phyloP scores from a whole-genome alignment of 2,888 invertebrate genomes.

The Stenichneumon culpator region DNA sequence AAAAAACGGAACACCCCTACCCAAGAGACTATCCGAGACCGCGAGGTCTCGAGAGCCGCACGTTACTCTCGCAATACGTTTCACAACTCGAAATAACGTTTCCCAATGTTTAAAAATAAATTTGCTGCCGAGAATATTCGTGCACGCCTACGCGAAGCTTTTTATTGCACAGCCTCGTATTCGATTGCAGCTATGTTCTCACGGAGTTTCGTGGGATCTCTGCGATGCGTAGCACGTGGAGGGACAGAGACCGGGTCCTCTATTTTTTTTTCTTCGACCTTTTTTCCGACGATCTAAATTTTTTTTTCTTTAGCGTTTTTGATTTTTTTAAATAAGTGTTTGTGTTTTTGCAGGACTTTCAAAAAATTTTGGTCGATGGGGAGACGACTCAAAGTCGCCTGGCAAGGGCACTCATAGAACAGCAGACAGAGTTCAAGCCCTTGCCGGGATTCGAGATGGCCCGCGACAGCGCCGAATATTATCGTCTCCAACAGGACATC shows the following conservation, averaged over 20 bases:
- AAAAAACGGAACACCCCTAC: neutral
- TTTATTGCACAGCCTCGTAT: conserved; percentile 29
- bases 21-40: neutral
- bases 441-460: conserved; percentile 77
- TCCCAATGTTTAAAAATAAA: conserved; percentile 60
- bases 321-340: conserved; percentile 19
- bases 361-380: conserved; percentile 72
- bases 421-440: conserved; percentile 73
- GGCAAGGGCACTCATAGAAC: conserved; percentile 68
- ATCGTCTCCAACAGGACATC: conserved; percentile 84
- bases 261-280: conserved; percentile 12
- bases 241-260: conserved; percentile 77
- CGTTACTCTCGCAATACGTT: conserved; percentile 37
- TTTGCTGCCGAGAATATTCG: conserved; percentile 34
- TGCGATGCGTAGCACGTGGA: conserved; percentile 77
- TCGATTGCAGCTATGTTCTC: conserved; percentile 23
- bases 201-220: conserved; percentile 22
- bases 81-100: conserved; percentile 49
- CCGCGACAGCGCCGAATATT: conserved; percentile 73
- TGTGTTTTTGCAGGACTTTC: conserved; percentile 74
- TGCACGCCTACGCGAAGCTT: conserved; percentile 51
- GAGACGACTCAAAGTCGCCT: conserved; percentile 75
- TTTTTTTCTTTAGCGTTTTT: conserved; percentile 31
- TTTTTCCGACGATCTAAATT: neutral
- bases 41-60: neutral